phyloP scores from a whole-genome alignment of 1,140 invertebrate genomes.

The Phenacoccus solenopsis region DNA sequence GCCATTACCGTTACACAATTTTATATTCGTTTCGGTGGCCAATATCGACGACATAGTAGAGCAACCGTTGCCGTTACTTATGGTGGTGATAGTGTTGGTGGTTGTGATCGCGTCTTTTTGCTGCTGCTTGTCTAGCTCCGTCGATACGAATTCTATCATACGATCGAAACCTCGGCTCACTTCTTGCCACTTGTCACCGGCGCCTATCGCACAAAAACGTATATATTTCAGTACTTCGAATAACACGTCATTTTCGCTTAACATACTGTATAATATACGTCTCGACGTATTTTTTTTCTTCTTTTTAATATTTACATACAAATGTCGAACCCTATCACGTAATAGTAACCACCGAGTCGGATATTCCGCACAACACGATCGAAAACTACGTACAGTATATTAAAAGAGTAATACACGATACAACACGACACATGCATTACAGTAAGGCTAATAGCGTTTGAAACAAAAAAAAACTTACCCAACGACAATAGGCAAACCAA shows the following conservation, averaged over 20 bases:
- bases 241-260: background rate
- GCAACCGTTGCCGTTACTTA: no score
- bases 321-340: no score
- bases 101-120: constrained; percentile 52
- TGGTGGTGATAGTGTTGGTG: no score
- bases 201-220: constrained; percentile 26
- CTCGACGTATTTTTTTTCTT: background rate
- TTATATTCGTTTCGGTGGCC: background rate
- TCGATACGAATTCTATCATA: constrained; percentile 70
- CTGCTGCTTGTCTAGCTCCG: constrained; percentile 64
- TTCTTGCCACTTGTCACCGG: constrained; percentile 56
- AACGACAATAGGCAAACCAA: background rate
- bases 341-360: no score
- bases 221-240: background rate
- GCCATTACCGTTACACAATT: background rate
- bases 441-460: no score
- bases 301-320: background rate
- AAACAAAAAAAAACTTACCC: background rate
- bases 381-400: no score
- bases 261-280: constrained; percentile 18
- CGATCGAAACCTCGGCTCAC: constrained; percentile 77
- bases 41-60: background rate
- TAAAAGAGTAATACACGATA: no score
- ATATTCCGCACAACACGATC: no score
- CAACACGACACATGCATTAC: no score